phyloP scores from a whole-genome alignment of 2,888 invertebrate genomes.

The Epistrophella euchroma region DNA sequence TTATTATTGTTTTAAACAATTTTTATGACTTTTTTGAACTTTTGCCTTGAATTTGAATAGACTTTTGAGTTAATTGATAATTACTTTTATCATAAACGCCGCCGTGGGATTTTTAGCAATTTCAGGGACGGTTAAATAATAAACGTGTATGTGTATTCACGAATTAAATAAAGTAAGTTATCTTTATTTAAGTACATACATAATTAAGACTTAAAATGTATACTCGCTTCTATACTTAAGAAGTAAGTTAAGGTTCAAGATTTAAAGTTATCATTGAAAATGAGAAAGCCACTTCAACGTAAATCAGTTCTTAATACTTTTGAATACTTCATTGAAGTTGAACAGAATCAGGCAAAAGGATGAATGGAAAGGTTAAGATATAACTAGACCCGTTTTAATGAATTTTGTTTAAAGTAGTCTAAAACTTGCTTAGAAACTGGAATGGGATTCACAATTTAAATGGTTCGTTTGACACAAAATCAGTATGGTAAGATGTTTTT shows the following conservation, averaged over 20 bases:
- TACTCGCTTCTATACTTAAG: neutral
- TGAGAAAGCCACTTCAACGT: neutral
- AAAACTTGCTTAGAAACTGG: neutral
- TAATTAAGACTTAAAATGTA: neutral
- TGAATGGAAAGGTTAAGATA: neutral
- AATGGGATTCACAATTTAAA: neutral
- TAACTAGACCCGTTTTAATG: neutral
- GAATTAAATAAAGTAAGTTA: neutral
- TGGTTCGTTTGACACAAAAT: neutral
- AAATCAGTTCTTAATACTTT: neutral
- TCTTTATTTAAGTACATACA: neutral
- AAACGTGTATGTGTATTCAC: neutral
- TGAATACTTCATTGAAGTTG: neutral
- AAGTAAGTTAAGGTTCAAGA: neutral
- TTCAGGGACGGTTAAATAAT: neutral
- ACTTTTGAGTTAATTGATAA: slow-evolving; percentile 13
- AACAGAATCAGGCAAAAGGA: neutral
- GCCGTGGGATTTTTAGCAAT: slow-evolving; percentile 7
- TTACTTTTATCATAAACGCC: slow-evolving; percentile 1
- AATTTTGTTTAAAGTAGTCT: neutral
- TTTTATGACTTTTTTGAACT: slow-evolving; percentile 16
- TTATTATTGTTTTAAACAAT: neutral
- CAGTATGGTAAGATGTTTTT: no score
- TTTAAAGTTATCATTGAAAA: neutral
- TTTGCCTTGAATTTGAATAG: neutral